A percentile compares a stretch with the other conserved stretches of the same genome.
Evolutionary conservation across 2,797 vertebrate species (phyloP).

Genomic region (Buphagus erythrorhynchus): DNA sequence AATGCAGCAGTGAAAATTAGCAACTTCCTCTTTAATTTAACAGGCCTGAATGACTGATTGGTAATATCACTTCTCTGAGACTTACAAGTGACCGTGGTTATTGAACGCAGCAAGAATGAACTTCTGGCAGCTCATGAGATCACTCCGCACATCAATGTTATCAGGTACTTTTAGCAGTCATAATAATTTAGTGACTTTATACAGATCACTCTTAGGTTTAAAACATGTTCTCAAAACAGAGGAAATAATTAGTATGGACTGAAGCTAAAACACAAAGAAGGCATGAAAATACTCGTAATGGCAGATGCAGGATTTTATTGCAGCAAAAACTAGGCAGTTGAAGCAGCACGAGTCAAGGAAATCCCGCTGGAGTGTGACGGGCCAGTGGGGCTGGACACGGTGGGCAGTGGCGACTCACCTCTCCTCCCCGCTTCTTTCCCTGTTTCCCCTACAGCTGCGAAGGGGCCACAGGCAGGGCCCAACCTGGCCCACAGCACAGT

Average conservation of each 20-base stretch:
- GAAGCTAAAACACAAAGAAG: neutral
- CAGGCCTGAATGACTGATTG: neutral
- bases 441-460: neutral
- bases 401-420: rapidly evolving
- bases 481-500: rapidly evolving
- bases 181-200: neutral
- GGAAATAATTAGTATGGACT: neutral
- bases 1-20: neutral
- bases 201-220: neutral
- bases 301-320: too few species aligned
- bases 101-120: neutral
- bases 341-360: rapidly evolving
- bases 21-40: neutral
- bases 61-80: neutral
- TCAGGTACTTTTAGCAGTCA: neutral
- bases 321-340: neutral
- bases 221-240: neutral
- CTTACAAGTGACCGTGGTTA: neutral
- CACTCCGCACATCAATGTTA: too few species aligned
- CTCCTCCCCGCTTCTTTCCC: neutral
- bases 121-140: neutral
- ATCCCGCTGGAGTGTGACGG: neutral
- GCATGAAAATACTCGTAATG: neutral
- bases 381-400: rapidly evolving
- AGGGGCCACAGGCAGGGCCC: neutral